Percentiles rank a stretch among this genome's conserved stretches.
phyloP scores from a whole-genome alignment of 2,113 vertebrate species.

The Leucoraja erinaceus region DNA sequence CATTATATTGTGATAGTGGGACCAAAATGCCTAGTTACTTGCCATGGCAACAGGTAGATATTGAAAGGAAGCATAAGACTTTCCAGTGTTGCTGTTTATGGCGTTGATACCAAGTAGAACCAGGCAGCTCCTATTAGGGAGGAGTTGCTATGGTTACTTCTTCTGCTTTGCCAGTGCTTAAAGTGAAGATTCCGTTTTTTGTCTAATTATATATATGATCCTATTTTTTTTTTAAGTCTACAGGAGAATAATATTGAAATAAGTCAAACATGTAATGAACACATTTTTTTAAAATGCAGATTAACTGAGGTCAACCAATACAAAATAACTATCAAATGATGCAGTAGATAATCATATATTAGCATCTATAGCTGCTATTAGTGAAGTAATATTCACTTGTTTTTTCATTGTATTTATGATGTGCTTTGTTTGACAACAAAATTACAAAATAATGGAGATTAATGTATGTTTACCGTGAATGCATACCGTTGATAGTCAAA shows the following conservation, averaged over 20 bases:
- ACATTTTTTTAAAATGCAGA: not conserved
- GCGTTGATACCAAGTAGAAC: not conserved
- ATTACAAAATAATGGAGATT: too few species aligned
- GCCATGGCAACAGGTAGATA: constrained; percentile 33
- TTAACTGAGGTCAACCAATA: not conserved
- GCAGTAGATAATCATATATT: not conserved
- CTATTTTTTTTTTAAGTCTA: not conserved
- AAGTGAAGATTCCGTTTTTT: not conserved
- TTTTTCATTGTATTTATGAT: too few species aligned
- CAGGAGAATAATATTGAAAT: not conserved
- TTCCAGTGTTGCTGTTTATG: not conserved
- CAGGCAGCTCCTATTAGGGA: not conserved
- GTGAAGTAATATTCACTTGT: too few species aligned
- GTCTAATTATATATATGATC: not conserved
- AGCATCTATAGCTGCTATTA: not conserved
- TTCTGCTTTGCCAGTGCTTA: not conserved
- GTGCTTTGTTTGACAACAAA: not conserved
- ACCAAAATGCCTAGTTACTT: not conserved
- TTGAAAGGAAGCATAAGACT: not conserved
- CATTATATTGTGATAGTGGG: not conserved
- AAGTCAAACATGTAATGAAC: not conserved
- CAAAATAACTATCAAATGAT: not conserved
- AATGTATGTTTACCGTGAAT: too few species aligned
- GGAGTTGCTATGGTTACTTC: constrained; percentile 25
- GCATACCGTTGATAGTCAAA: too few species aligned